These are phyloP conservation scores for Ceryle rudis DNA, from an alignment of 2,797 vertebrate species.

Conservation along the genomic window DNA sequence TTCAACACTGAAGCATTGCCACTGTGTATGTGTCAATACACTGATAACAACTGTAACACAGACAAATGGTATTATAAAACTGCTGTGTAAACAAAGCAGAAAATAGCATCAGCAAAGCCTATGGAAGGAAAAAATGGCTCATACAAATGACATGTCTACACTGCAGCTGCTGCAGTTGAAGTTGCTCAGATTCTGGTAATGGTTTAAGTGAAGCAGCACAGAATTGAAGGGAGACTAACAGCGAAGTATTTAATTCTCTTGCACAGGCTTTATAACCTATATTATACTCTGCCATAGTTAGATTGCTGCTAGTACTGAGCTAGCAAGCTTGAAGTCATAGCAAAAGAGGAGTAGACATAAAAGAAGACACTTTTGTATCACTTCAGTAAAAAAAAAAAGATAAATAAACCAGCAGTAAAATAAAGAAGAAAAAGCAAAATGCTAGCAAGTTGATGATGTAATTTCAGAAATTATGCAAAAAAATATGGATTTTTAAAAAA, in stretches of 20 bases:
- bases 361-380: background rate
- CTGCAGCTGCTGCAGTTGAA: background rate
- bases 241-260: background rate
- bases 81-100: background rate
- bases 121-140: background rate
- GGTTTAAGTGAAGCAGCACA: background rate
- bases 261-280: background rate
- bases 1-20: background rate
- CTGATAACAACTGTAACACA: fast-evolving
- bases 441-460: background rate
- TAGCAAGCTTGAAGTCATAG: background rate
- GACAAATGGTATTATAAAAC: background rate
- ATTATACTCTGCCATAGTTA: background rate
- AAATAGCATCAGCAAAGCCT: background rate
- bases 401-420: background rate
- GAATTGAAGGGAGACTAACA: background rate
- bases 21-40: background rate
- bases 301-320: background rate
- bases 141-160: background rate
- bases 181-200: fast-evolving
- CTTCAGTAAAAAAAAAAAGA: background rate
- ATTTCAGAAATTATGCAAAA: background rate
- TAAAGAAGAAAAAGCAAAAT: background rate
- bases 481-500: background rate
- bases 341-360: background rate